phyloP scores from a whole-genome alignment of 2,797 vertebrate genomes.

The Sebastes dallii region DNA sequence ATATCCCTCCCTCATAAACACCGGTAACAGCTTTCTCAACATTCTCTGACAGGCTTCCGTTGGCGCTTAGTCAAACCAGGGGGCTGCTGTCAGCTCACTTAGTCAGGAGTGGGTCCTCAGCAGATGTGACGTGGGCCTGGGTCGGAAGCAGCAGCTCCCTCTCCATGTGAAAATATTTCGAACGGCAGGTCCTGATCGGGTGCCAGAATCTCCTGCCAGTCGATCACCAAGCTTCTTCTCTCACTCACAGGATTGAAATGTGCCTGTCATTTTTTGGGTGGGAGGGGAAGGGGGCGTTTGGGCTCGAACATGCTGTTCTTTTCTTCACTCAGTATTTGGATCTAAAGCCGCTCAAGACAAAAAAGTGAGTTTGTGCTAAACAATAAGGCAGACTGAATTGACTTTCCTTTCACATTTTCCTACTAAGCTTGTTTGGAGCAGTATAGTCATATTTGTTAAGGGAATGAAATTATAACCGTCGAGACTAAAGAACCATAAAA shows the following conservation, averaged over 20 bases:
- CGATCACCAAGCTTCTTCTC: conserved; percentile 52
- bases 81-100: conserved; percentile 55
- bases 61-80: conserved; percentile 52
- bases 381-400: conserved; percentile 27
- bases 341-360: conserved; percentile 33
- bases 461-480: background rate
- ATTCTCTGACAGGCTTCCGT: conserved; percentile 20
- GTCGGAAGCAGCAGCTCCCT: conserved; percentile 66
- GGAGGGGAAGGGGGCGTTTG: conserved; percentile 59
- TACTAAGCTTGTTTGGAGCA: conserved; percentile 15
- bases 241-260: conserved; percentile 77
- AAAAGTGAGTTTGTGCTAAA: conserved; percentile 35
- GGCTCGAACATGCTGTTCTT: conserved; percentile 68
- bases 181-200: conserved; percentile 59
- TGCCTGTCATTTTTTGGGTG: conserved; percentile 75
- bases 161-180: conserved; percentile 62
- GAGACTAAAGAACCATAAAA: background rate
- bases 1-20: conserved; percentile 7
- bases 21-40: conserved; percentile 12
- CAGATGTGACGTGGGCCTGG: conserved; percentile 79
- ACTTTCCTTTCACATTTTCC: conserved; percentile 1
- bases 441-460: conserved; percentile 18
- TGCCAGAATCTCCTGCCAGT: conserved; percentile 69
- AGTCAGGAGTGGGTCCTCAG: conserved; percentile 65
- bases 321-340: conserved; percentile 49